Percentiles rank a stretch among this genome's conserved stretches.
Evolutionary conservation across 1,140 invertebrate genomes (phyloP).

Genomic region (Drosophila bipectinata): DNA sequence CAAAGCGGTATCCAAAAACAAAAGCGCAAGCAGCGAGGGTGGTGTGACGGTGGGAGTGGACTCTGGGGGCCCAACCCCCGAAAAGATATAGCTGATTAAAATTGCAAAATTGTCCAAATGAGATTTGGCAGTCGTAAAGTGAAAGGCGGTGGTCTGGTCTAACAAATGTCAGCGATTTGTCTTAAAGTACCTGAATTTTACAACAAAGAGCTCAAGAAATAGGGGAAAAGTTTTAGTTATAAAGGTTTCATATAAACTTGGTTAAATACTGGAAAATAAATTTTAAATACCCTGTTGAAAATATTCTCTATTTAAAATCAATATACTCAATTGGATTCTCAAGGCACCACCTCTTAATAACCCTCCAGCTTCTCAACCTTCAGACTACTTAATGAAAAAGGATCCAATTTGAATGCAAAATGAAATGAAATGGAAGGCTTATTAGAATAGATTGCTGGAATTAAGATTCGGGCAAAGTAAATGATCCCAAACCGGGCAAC

Average conservation of each 20-base stretch:
- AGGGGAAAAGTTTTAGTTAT: background rate
- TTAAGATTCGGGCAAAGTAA: slow-evolving; percentile 57
- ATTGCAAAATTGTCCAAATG: slow-evolving; percentile 73
- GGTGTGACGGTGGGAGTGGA: background rate
- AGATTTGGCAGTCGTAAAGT: slow-evolving; percentile 43
- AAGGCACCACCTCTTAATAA: background rate
- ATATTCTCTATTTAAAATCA: slow-evolving; percentile 12
- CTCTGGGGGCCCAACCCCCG: slow-evolving; percentile 30
- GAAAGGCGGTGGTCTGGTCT: background rate
- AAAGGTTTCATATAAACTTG: too few relatives aligned
- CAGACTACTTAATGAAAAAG: slow-evolving; percentile 25
- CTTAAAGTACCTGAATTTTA: background rate
- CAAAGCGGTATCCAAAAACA: slow-evolving; percentile 42
- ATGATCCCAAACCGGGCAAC: slow-evolving; percentile 34
- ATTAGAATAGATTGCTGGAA: slow-evolving; percentile 78
- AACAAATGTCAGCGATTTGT: slow-evolving; percentile 17
- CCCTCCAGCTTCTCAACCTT: background rate
- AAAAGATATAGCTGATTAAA: slow-evolving; percentile 73
- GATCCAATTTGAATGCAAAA: slow-evolving; percentile 67
- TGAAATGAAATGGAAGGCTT: slow-evolving; percentile 47
- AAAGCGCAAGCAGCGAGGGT: slow-evolving; percentile 3
- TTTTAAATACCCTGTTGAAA: too few relatives aligned
- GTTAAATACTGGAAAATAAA: too few relatives aligned
- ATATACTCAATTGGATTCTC: slow-evolving; percentile 4
- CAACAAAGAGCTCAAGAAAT: too few relatives aligned